Base-by-base conservation (phyloP, 2,888 invertebrate genomes). In the Drosophila peninsularis region DNA sequence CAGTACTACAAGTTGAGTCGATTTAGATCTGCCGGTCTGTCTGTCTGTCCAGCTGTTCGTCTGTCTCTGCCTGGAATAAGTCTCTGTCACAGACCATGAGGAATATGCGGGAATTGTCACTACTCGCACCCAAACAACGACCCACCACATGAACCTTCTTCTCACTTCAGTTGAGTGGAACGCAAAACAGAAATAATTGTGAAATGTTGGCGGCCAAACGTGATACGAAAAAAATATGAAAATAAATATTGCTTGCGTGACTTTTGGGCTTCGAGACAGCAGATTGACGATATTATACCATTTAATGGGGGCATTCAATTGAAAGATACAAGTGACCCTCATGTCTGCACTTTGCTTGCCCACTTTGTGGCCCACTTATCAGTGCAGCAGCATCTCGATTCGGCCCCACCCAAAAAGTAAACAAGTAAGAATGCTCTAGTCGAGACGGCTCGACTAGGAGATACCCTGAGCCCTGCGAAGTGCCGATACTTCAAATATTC, bases 41-140 rank as follows among this genome's bases (percentile, higher is more conserved):
- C n/a, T n/a, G n/a, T n/a, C n/a, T n/a, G n/a, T n/a, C n/a, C n/a
- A n/a, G n/a, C n/a, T n/a, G n/a, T n/a, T n/a, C n/a, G n/a, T n/a
- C n/a, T n/a, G n/a, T n/a, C 47, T 36, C 58, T 72, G 65, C 60
- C 75, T 78, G 78, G 78, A 77, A 86, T 72, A 75, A 60, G 65
- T 83, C 60, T 32, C 78, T 67, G 66, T 57, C 60, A 73, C 70
- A 61, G 64, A 39, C 76, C 85, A 79, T 79, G 85, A 77, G 75
- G 71, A 83, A 83, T 85, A 85, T 83, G 82, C 82, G 88, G 88
- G 88, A 72, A 49, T 41, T 53, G 37, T 57, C 63, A 37, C 30
- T 61, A 63, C 14, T 24, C 13, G 13, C 52, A 49, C 37, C 32
- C n/a, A 34, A 14, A 54, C 32, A 44, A 19, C 5, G 17, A 5